Evolutionary conservation across 2,797 vertebrate species (phyloP).

Genomic region (Eupleurogrammus muticus): DNA sequence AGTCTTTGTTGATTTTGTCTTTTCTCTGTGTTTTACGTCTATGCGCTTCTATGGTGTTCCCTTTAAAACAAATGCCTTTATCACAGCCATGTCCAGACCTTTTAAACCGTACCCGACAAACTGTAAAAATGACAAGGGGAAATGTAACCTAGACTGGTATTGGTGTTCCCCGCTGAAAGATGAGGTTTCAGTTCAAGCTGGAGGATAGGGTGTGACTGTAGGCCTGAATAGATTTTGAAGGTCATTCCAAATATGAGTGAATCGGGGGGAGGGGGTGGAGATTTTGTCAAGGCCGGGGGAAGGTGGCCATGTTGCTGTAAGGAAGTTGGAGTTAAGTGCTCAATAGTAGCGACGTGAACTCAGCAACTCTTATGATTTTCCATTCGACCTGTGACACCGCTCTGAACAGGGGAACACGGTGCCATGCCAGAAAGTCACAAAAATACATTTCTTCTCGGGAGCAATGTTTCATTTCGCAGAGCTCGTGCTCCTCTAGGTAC

Average conservation of each 20-base stretch:
- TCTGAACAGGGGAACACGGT: constrained; percentile 20
- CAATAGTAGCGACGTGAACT: constrained; percentile 49
- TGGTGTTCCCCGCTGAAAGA: constrained; percentile 13
- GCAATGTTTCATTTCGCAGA: constrained; percentile 41
- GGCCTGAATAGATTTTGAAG: constrained; percentile 35
- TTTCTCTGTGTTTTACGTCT: constrained; percentile 5
- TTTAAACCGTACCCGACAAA: constrained; percentile 1
- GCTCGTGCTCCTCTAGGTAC: constrained; percentile 31
- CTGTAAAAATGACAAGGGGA: neutral
- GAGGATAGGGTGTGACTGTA: constrained; percentile 36
- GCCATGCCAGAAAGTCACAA: constrained; percentile 49
- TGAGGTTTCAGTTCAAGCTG: constrained; percentile 34
- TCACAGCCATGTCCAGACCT: neutral
- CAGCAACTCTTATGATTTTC: constrained; percentile 58
- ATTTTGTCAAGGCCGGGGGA: constrained; percentile 43
- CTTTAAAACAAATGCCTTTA: no score
- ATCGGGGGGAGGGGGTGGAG: constrained; percentile 25
- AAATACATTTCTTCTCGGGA: constrained; percentile 57
- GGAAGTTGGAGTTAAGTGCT: constrained; percentile 43
- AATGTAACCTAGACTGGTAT: neutral
- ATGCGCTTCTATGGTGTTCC: neutral
- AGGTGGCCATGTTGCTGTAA: constrained; percentile 44
- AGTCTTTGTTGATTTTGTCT: neutral
- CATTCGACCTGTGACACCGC: constrained; percentile 41
- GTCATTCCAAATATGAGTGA: constrained; percentile 34